These are phyloP conservation scores for Dione juno DNA, from an alignment of 2,888 invertebrate species.

Conservation along the genomic window DNA sequence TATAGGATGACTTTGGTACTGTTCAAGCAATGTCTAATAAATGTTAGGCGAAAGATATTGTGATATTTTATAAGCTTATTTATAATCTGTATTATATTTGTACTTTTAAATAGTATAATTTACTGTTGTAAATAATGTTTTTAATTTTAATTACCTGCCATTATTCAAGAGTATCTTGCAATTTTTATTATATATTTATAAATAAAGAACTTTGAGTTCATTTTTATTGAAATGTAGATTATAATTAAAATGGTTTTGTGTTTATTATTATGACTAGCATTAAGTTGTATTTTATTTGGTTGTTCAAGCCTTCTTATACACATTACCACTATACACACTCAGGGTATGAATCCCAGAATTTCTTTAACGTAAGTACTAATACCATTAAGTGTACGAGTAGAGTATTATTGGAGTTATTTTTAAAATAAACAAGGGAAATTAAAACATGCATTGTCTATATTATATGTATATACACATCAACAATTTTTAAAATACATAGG, in stretches of 20 bases:
- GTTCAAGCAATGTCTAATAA: background rate
- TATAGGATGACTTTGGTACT: background rate
- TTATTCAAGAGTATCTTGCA: background rate
- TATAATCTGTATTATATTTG: constrained; percentile 17
- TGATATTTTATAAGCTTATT: constrained; percentile 42
- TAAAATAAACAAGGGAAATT: constrained; percentile 53
- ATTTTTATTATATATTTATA: background rate
- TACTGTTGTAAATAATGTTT: constrained; percentile 18
- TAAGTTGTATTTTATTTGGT: background rate
- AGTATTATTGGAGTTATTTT: constrained; percentile 37
- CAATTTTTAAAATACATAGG: constrained; percentile 64
- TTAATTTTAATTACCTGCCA: background rate
- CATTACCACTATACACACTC: background rate
- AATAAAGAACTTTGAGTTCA: constrained; percentile 3
- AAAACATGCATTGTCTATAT: constrained; percentile 52
- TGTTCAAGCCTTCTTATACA: background rate
- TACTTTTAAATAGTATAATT: constrained; percentile 26
- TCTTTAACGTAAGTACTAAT: constrained; percentile 35
- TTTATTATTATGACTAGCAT: background rate
- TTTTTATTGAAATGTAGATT: background rate
- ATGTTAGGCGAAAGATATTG: constrained; percentile 38
- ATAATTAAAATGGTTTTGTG: background rate
- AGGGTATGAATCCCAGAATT: background rate
- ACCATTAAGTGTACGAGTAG: constrained; percentile 15
- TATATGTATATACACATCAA: constrained; percentile 75